Conservation (phyloP, 2,113 vertebrate genomes). For the Rhadina sibilatrix region DNA sequence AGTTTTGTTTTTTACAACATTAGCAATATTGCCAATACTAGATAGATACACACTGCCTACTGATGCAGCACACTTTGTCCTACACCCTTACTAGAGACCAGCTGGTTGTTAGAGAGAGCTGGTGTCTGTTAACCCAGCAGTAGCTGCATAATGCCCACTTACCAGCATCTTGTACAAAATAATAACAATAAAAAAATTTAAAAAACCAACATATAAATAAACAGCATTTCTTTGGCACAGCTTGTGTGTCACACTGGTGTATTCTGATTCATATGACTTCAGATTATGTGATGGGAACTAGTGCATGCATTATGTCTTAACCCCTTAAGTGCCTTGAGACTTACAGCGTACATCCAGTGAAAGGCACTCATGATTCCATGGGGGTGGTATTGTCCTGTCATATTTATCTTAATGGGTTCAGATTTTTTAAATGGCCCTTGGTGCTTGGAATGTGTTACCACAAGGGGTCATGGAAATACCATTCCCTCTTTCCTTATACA, state of each 20-base stretch:
- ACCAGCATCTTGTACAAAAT: constrained; percentile 76
- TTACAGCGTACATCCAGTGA: constrained; percentile 71
- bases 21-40: constrained; percentile 80
- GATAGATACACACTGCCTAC: constrained; percentile 77
- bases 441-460: constrained; percentile 64
- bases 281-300: constrained; percentile 73
- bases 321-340: constrained; percentile 83
- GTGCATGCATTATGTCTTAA: constrained; percentile 82
- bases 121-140: constrained; percentile 70
- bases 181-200: constrained; percentile 9
- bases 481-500: constrained; percentile 54
- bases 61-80: constrained; percentile 76
- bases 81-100: constrained; percentile 60
- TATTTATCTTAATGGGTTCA: constrained; percentile 72
- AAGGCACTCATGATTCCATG: constrained; percentile 75
- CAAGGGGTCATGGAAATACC: constrained; percentile 60
- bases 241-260: constrained; percentile 74
- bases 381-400: constrained; percentile 73
- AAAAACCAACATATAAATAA: neutral
- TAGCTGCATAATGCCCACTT: constrained; percentile 78
- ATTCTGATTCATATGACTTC: constrained; percentile 75
- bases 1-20: constrained; percentile 72
- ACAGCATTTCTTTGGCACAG: constrained; percentile 68
- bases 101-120: constrained; percentile 68
- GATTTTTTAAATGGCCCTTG: constrained; percentile 62